phyloP scores from a whole-genome alignment of 1,140 invertebrate genomes.

The Neocloeon triangulifer region DNA sequence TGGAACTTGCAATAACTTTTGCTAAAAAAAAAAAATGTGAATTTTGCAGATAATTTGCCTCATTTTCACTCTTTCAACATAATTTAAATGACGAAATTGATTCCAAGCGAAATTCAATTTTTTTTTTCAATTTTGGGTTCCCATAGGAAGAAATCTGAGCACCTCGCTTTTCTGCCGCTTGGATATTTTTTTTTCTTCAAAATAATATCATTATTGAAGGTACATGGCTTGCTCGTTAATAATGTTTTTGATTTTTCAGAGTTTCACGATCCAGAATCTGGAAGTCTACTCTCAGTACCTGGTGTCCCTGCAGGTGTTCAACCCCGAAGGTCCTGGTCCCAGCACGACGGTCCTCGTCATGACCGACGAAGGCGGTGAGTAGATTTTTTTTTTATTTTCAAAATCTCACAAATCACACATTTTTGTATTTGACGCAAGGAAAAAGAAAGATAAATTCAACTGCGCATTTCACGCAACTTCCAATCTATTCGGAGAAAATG shows the following conservation, averaged over 20 bases:
- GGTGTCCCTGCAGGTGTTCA: slow-evolving; percentile 51
- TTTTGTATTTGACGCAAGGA: slow-evolving; percentile 6
- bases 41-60: too few relatives aligned
- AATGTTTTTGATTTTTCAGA: slow-evolving; percentile 24
- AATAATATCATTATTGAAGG: neutral
- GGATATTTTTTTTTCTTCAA: neutral
- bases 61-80: too few relatives aligned
- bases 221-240: neutral
- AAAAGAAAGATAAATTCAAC: too few relatives aligned
- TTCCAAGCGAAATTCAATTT: too few relatives aligned
- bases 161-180: neutral
- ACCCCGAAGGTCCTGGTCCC: slow-evolving; percentile 47
- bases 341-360: slow-evolving; percentile 45
- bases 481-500: too few relatives aligned
- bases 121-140: too few relatives aligned
- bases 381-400: slow-evolving; percentile 5
- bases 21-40: too few relatives aligned
- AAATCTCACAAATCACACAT: slow-evolving; percentile 4
- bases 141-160: neutral
- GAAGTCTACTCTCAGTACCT: slow-evolving; percentile 52
- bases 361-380: slow-evolving; percentile 61
- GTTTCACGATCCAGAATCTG: slow-evolving; percentile 41
- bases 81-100: too few relatives aligned
- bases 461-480: too few relatives aligned
- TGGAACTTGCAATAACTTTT: too few relatives aligned